Evolutionary conservation across 2,113 vertebrate genomes (phyloP).

Genomic region (Grammomys surdaster): DNA sequence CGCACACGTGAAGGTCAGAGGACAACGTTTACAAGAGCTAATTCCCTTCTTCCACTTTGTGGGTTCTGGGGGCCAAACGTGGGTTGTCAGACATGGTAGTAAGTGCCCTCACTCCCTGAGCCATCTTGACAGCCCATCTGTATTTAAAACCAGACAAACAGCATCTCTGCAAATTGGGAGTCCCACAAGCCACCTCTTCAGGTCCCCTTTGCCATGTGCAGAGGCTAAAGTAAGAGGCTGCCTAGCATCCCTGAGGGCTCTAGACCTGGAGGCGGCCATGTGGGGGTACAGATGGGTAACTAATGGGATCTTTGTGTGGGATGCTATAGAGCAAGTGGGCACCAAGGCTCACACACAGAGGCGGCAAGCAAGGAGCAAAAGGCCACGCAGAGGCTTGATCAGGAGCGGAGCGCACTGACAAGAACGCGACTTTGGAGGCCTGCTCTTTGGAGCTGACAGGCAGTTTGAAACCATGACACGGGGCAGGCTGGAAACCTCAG

Average conservation of each 20-base stretch:
- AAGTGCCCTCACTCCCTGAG: neutral
- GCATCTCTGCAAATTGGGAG: neutral
- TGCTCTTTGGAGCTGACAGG: neutral
- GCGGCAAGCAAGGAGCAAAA: neutral
- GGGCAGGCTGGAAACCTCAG: neutral
- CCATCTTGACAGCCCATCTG: neutral
- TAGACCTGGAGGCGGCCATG: neutral
- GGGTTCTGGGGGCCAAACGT: neutral
- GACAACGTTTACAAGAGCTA: neutral
- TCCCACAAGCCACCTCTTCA: neutral
- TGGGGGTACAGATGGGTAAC: neutral
- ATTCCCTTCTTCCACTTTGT: neutral
- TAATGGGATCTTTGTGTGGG: neutral
- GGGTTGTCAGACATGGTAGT: neutral
- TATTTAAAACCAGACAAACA: neutral
- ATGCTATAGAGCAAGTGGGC: too few relatives aligned
- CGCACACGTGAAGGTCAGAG: neutral
- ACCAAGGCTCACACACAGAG: accelerated
- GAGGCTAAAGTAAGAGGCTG: neutral
- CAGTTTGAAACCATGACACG: too few relatives aligned
- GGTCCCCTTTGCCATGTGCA: neutral
- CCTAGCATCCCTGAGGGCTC: too few relatives aligned
- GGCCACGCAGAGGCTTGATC: neutral
- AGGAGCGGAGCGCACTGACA: neutral
- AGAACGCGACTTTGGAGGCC: neutral